These are phyloP conservation scores for Drosophila pseudotalamancana DNA, from an alignment of 2,888 invertebrate genomes.

Conservation along the genomic window DNA sequence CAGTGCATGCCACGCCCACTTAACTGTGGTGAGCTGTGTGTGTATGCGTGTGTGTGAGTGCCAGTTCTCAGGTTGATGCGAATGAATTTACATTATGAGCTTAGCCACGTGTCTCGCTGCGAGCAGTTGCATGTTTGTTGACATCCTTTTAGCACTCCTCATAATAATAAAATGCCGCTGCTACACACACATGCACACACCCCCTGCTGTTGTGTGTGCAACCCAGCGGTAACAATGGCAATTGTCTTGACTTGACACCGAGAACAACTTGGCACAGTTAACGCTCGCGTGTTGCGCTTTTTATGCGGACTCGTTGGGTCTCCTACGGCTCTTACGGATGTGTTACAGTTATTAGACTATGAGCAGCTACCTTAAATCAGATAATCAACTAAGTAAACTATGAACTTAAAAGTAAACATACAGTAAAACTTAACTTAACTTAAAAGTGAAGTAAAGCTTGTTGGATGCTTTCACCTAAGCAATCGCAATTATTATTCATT, in stretches of 20 bases:
- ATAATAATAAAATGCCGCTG: slow-evolving; percentile 62
- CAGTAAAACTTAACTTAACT: too few relatives aligned
- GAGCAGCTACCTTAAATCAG: neutral
- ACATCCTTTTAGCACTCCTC: slow-evolving; percentile 59
- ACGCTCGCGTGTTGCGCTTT: slow-evolving; percentile 23
- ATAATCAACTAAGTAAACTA: neutral
- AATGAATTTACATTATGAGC: slow-evolving; percentile 58
- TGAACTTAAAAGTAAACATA: too few relatives aligned
- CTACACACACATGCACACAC: neutral
- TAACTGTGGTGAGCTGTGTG: neutral
- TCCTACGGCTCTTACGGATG: slow-evolving; percentile 3
- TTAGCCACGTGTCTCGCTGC: slow-evolving; percentile 40
- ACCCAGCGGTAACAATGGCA: slow-evolving; percentile 56
- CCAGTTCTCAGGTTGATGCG: slow-evolving; percentile 37
- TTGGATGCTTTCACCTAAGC: too few relatives aligned
- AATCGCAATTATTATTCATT: too few relatives aligned
- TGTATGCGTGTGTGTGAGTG: neutral
- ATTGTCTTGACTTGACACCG: slow-evolving; percentile 68
- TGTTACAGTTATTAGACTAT: neutral
- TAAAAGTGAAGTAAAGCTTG: too few relatives aligned
- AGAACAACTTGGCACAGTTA: slow-evolving; percentile 20
- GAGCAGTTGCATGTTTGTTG: slow-evolving; percentile 66
- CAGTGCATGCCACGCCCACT: slow-evolving; percentile 29
- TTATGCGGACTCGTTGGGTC: neutral
- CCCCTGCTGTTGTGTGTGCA: neutral